phyloP scores from a whole-genome alignment of 2,888 invertebrate species.

The Ornithoptera priamus region DNA sequence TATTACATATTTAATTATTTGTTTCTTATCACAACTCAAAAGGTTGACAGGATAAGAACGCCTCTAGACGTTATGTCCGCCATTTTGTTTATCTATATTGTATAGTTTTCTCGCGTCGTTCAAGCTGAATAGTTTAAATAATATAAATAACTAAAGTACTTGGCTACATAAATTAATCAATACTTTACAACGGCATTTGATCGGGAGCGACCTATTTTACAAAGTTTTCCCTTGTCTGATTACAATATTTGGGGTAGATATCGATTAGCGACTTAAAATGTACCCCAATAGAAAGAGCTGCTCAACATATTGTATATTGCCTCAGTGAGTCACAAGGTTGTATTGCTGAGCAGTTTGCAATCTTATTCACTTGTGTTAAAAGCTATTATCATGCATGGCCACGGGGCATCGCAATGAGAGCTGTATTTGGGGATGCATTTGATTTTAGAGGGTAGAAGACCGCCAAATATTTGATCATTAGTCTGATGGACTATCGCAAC shows the following conservation, averaged over 20 bases:
- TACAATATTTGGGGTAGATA: slow-evolving; percentile 52
- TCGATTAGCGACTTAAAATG: slow-evolving; percentile 60
- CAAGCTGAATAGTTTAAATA: too few species aligned
- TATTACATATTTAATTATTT: too few species aligned
- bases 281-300: slow-evolving; percentile 44
- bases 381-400: not conserved
- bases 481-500: slow-evolving; percentile 50
- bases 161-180: slow-evolving; percentile 7
- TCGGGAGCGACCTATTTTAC: slow-evolving; percentile 42
- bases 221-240: slow-evolving; percentile 36
- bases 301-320: slow-evolving; percentile 32
- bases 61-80: too few species aligned
- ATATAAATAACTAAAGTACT: too few species aligned
- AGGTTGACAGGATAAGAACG: too few species aligned
- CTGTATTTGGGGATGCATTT: slow-evolving; percentile 43
- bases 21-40: too few species aligned
- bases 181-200: slow-evolving; percentile 16
- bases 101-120: too few species aligned
- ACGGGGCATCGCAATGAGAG: not conserved
- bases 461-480: slow-evolving; percentile 67
- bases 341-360: slow-evolving; percentile 8
- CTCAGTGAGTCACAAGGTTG: slow-evolving; percentile 54
- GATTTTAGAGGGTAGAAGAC: slow-evolving; percentile 40
- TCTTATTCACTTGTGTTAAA: slow-evolving; percentile 17
- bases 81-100: too few species aligned